Evolutionary conservation across 2,888 invertebrate genomes (phyloP), one percentile per base, ranked within the genome.

Genomic region (Drosophila mettleri): DNA sequence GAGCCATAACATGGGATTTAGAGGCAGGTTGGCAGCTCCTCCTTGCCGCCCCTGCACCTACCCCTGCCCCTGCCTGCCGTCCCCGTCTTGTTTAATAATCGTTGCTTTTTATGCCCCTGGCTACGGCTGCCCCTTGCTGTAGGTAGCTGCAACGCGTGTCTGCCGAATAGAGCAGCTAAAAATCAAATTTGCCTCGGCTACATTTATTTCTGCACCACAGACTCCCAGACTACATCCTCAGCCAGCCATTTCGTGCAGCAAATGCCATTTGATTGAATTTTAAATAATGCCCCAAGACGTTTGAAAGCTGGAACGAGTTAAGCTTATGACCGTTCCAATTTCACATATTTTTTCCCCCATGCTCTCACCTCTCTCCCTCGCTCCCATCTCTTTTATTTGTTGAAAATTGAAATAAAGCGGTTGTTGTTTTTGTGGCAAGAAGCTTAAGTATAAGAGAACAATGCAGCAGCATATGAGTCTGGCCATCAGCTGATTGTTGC

Each of bases 251-350:
- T 3, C 3, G 14, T 36, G 46, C 43, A 33, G 64, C 60, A 58
- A 74, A 74, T 79, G 58, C 53, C 63, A 68, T 83, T 79, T 83
- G 71, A 80, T 79, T 80, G 76, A 86, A 86, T 79, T 80, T 86
- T 75, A 76, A 86, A 79, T 71, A 80, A 64, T 52, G 59, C 55
- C 66, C 49, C 45, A 63, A 59, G 61, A 48, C 53, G 46, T 51
- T 54, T 33, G 59, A 27, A 20, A 33, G 18, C 55, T 45, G 55
- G 10, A 45, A 45, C 16, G 33, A 18, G 45, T 24, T 39, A n/a
- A n/a, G 24, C 24, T 27, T 18, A 5, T 18, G 4, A 0, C 31
- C 9, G 31, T 5, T 14, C 24, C 48, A 9, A 2, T 24, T 16
- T 14, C 1, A 3, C 10, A 24, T 18, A 38, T 22, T 29, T 8